Conservation (phyloP, 2,888 invertebrate species). For the Hermodice carunculata region DNA sequence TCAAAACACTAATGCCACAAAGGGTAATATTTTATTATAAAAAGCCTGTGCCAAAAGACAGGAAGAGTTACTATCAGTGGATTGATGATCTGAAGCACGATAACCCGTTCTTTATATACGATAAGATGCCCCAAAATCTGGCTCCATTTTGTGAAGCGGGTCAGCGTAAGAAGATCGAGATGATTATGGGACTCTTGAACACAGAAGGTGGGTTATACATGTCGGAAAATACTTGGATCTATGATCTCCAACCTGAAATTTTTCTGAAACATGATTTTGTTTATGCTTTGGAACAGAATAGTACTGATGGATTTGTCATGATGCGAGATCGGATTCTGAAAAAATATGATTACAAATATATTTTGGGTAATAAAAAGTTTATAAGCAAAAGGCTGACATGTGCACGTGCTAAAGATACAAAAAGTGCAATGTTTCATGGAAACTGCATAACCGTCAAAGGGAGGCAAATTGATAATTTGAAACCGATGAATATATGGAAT, state of each 20-base stretch:
- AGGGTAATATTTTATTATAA: slow-evolving; percentile 51
- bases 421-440: too few species aligned
- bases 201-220: slow-evolving; percentile 59
- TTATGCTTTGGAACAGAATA: slow-evolving; percentile 14
- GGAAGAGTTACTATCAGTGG: slow-evolving; percentile 50
- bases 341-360: too few species aligned
- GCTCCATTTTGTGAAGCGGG: slow-evolving; percentile 21
- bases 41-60: slow-evolving; percentile 41
- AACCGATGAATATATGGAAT: slow-evolving; percentile 51
- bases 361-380: too few species aligned
- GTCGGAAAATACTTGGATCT: slow-evolving; percentile 45
- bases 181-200: slow-evolving; percentile 39
- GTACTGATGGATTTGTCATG: slow-evolving; percentile 35
- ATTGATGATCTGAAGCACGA: slow-evolving; percentile 48
- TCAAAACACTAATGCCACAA: slow-evolving; percentile 53
- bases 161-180: too few species aligned
- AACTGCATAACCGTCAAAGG: too few species aligned
- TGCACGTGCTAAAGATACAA: too few species aligned
- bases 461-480: too few species aligned
- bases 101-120: slow-evolving; percentile 45
- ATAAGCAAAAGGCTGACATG: too few species aligned
- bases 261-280: slow-evolving; percentile 30
- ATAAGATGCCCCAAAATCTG: slow-evolving; percentile 35
- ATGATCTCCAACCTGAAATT: slow-evolving; percentile 28
- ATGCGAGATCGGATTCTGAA: slow-evolving; percentile 24